Conservation (phyloP, 37 sponge, comb jelly and placozoan species). For the Chondrosia reniformis region DNA sequence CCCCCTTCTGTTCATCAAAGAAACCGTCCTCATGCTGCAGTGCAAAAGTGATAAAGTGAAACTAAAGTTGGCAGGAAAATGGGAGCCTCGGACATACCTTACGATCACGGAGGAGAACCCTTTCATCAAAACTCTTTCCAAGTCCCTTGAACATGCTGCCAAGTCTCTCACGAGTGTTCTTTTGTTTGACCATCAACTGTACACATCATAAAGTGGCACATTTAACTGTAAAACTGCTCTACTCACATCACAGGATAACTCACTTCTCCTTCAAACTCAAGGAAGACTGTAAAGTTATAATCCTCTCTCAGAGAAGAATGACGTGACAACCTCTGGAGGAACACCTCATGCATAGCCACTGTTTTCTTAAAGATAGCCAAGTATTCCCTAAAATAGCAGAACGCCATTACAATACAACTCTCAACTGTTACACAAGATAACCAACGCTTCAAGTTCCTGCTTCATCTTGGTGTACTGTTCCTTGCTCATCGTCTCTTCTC, state of each 20-base stretch:
- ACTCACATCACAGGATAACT: conserved; percentile 11
- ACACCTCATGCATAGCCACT: conserved; percentile 97
- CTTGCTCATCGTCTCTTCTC: conserved; percentile 90
- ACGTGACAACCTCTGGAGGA: conserved; percentile 81
- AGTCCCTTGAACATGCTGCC: conserved; percentile 85
- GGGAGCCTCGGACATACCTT: conserved; percentile 39
- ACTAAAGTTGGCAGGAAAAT: not conserved
- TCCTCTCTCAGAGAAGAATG: conserved; percentile 80
- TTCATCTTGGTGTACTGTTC: conserved; percentile 95
- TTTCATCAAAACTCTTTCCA: conserved; percentile 90
- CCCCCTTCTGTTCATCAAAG: conserved; percentile 80
- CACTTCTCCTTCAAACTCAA: conserved; percentile 92
- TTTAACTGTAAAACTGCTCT: not conserved
- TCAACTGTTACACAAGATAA: not conserved
- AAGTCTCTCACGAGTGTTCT: conserved; percentile 87
- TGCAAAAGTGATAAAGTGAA: not conserved
- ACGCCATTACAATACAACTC: not conserved
- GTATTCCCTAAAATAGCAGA: conserved; percentile 72
- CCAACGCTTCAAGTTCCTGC: conserved; percentile 95
- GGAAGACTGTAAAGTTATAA: conserved; percentile 82
- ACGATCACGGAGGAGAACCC: conserved; percentile 59
- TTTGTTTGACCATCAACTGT: conserved; percentile 80
- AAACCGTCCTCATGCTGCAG: conserved; percentile 77
- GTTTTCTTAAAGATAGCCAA: conserved; percentile 98
- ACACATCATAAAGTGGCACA: not conserved